Base-by-base conservation (phyloP, 2,888 invertebrate genomes). In the Cheilosia grossa region DNA sequence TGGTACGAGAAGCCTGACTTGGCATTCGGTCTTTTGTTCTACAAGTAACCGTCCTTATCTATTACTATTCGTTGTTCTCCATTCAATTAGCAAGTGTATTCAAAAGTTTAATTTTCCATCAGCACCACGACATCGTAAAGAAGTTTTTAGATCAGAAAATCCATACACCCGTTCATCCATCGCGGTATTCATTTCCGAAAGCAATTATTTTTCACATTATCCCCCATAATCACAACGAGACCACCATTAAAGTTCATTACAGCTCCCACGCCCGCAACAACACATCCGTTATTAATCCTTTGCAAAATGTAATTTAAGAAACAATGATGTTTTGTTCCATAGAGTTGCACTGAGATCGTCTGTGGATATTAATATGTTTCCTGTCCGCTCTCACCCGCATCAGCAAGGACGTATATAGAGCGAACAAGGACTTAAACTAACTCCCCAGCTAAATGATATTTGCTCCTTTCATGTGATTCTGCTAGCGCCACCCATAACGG, bases 221-320 rank as follows among this genome's bases (percentile, higher is more conserved):
- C 85, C 66, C 30, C 47, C 66, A 51, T 82, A 81, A 81, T 85
- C 81, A 72, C 85, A 59, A 81, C 44, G 75, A 77, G 63, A 67
- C 85, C 72, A 72, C 70, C 58, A 81, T 70, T 81, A 81, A 75
- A 81, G 75, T 81, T 81, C 81, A 85, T 83, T 83, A 83, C 69
- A 47, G 37, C 24, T 59, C 53, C 66, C 67, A 44, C 82, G 19
- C 40, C 40, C 44, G n/a, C 42, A 61, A 80, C 73, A 66, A 67
- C 66, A 54, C 59, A 66, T 66, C 44, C 47, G 53, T 49, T 75
- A 85, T 85, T 85, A 85, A 85, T 85, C 81, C 85, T 77, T 27
- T 66, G 67, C 81, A 85, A 85, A 81, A 85, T 81, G 81, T 85
- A 85, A 85, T 85, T 85, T 85, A 81, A 85, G 85, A 72, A 85